Evolutionary conservation across 2,113 vertebrate genomes (phyloP).

Genomic region (Anarhynchus alexandrinus): DNA sequence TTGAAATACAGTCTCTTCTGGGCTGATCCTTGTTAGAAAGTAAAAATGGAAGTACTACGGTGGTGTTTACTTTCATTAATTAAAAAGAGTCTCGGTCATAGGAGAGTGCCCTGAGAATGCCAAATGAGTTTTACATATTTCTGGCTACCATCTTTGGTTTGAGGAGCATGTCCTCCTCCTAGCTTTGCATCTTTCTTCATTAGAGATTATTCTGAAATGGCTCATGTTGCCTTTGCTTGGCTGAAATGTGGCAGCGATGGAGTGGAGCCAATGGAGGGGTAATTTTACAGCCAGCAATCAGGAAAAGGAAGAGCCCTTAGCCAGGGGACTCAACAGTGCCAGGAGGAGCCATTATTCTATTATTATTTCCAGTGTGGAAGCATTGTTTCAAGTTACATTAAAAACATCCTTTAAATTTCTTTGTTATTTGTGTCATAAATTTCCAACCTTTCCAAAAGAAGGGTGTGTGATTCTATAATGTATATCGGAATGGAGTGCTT

Average conservation of each 20-base stretch:
- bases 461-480: neutral
- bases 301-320: conserved; percentile 51
- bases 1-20: neutral
- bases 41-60: neutral
- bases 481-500: neutral
- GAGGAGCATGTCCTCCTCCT: neutral
- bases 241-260: conserved; percentile 37
- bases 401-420: conserved; percentile 59
- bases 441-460: conserved; percentile 10
- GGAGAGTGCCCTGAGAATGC: neutral
- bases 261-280: conserved; percentile 25
- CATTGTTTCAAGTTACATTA: conserved; percentile 59
- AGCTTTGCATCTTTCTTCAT: neutral
- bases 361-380: conserved; percentile 52
- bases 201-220: neutral
- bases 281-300: conserved; percentile 37
- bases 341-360: conserved; percentile 46
- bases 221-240: neutral
- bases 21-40: neutral
- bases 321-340: conserved; percentile 26
- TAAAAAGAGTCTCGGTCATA: neutral
- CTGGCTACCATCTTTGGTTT: neutral
- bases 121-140: neutral
- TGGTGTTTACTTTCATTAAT: neutral
- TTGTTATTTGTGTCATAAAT: conserved; percentile 23